Evolutionary conservation across 2,797 vertebrate species (phyloP).

Genomic region (Cyclura pinguis): DNA sequence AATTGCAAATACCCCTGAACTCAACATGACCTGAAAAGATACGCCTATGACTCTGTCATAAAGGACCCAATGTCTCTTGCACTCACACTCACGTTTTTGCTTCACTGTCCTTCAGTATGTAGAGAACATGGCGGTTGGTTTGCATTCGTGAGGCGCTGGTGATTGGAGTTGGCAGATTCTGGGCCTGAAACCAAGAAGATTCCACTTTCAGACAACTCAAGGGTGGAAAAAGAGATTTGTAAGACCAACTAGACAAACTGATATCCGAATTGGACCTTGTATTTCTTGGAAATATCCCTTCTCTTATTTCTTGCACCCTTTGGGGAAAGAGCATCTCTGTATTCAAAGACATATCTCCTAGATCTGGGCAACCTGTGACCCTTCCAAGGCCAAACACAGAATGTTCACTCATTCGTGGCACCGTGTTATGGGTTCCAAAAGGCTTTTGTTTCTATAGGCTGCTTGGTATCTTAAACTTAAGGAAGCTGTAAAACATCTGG

Average conservation of each 20-base stretch:
- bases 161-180: conserved; percentile 87
- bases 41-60: neutral
- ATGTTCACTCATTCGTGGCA: neutral
- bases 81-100: conserved; percentile 80
- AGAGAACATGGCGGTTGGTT: conserved; percentile 89
- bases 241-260: neutral
- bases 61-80: neutral
- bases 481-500: neutral
- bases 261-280: neutral
- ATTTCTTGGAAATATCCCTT: neutral
- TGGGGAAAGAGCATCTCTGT: neutral
- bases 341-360: neutral
- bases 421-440: neutral
- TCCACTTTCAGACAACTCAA: neutral
- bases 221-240: neutral
- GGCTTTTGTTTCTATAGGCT: neutral
- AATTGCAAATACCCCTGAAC: neutral
- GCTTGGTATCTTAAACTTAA: neutral
- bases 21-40: neutral
- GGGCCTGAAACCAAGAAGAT: conserved; percentile 81
- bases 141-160: conserved; percentile 90
- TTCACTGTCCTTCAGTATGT: conserved; percentile 88
- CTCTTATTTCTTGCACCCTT: neutral
- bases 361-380: neutral
- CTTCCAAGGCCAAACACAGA: neutral